Conservation (phyloP, 1,140 invertebrate species). For the Psix sp. region DNA sequence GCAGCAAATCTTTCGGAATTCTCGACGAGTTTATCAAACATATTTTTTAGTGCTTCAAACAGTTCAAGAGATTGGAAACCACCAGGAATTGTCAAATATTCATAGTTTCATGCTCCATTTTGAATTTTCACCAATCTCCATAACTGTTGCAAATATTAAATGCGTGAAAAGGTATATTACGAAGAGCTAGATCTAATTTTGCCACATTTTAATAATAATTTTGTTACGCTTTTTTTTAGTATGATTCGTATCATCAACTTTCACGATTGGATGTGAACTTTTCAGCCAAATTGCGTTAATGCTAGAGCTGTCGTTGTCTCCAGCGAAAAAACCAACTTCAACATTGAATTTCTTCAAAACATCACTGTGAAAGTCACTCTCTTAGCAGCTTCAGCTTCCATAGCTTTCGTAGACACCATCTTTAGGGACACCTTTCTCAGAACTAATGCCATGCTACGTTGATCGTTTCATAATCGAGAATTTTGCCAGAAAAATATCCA, state of each 20-base stretch:
- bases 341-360: slow-evolving; percentile 27
- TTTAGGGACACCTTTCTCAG: slow-evolving; percentile 6
- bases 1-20: no score
- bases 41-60: no score
- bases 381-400: slow-evolving; percentile 44
- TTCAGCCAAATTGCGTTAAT: slow-evolving; percentile 29
- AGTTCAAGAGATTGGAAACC: no score
- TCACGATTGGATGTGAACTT: slow-evolving; percentile 20
- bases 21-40: no score
- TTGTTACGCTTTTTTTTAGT: slow-evolving; percentile 32
- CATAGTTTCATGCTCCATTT: slow-evolving; percentile 21
- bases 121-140: slow-evolving; percentile 18
- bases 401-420: slow-evolving; percentile 29
- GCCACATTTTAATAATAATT: slow-evolving; percentile 20
- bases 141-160: slow-evolving; percentile 31
- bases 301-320: slow-evolving; percentile 33
- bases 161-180: slow-evolving; percentile 38
- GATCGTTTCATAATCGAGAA: slow-evolving; percentile 22
- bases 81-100: slow-evolving; percentile 28
- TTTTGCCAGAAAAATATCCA: slow-evolving; percentile 27
- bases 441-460: slow-evolving; percentile 35
- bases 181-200: background rate
- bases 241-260: slow-evolving; percentile 35
- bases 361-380: slow-evolving; percentile 17
- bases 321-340: slow-evolving; percentile 36